Evolutionary conservation across 1,140 invertebrate genomes (phyloP).

Genomic region (Sweltsa coloradensis): DNA sequence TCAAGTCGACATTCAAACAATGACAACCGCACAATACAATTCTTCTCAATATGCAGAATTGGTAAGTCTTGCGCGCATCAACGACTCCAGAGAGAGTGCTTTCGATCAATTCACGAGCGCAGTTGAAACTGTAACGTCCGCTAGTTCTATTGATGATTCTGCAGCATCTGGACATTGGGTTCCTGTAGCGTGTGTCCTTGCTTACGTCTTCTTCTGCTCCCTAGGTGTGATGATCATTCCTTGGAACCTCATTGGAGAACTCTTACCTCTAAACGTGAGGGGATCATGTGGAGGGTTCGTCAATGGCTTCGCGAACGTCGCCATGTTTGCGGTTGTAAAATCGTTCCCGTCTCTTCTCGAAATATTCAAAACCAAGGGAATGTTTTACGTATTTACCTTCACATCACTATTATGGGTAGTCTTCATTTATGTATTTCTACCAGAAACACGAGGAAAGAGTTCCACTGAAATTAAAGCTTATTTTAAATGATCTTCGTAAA

Average conservation of each 20-base stretch:
- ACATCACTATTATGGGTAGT: slow-evolving; percentile 41
- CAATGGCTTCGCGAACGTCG: slow-evolving; percentile 43
- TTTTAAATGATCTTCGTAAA: slow-evolving; percentile 24
- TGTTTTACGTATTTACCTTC: slow-evolving; percentile 48
- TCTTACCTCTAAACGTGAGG: slow-evolving; percentile 37
- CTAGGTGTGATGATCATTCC: slow-evolving; percentile 45
- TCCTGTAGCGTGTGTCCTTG: slow-evolving; percentile 32
- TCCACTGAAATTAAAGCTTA: slow-evolving; percentile 39
- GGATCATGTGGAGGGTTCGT: slow-evolving; percentile 39
- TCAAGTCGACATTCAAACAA: no score
- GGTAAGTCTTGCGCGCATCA: no score
- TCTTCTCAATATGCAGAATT: no score
- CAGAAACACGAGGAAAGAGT: slow-evolving; percentile 59
- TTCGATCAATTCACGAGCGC: no score
- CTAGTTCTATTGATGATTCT: no score
- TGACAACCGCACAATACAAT: no score
- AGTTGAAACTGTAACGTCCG: no score
- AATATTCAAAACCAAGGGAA: slow-evolving; percentile 32
- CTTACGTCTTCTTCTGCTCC: slow-evolving; percentile 39
- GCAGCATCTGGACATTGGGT: slow-evolving; percentile 27
- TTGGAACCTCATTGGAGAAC: slow-evolving; percentile 44
- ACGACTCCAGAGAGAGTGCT: no score
- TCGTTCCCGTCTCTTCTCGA: slow-evolving; percentile 40
- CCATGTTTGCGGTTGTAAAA: slow-evolving; percentile 52
- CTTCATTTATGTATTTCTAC: slow-evolving; percentile 48